Evolutionary conservation across 2,888 invertebrate species (phyloP), one percentile per base, ranked within the genome.

Genomic region (Acleris literana): DNA sequence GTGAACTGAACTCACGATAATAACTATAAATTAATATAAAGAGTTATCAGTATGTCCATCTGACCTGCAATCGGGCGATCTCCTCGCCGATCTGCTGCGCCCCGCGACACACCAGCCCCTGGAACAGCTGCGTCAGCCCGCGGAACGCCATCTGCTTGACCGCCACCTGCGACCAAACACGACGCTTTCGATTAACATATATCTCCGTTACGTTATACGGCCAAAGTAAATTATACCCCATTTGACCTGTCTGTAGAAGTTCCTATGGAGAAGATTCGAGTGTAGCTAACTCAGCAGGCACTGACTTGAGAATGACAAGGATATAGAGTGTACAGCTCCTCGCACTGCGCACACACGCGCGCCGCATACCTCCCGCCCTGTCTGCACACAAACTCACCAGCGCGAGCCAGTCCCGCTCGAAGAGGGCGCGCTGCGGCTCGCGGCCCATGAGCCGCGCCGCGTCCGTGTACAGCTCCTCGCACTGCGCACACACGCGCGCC

Each of bases 381-480:
- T 6, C 25, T 25, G 79, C 96, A 96, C 84, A 20, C 49, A 16
- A 20, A 82, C 89, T 86, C 86, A 98, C 97, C 71, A 93, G 87
- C 33, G 95, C 93, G 69, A 96, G 87, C 97, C 97, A 97, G 68
- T 97, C 97, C 83, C 96, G 97, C 69, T 99, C 99, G 97, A 98
- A 98, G 52, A 99, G 93, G 68, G 94, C 95, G 63, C 98, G 94
- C 54, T 94, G 93, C 63, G 94, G 93, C 71, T 99, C 98, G 77
- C 96, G 95, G 85, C 97, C 97, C 93, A 99, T 95, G 54, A 96
- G 93, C 80, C 98, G 97, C 83, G 96, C 88, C 33, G 97, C 96
- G 81, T 99, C 99, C 16, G 96, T 95, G 90, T 98, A 99, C 78
- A 98, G 94, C 85, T 99, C 99, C 80, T 98, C 98, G 79, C 96